Base-by-base conservation (phyloP, 2,888 invertebrate genomes). In the Elysia crispata region DNA sequence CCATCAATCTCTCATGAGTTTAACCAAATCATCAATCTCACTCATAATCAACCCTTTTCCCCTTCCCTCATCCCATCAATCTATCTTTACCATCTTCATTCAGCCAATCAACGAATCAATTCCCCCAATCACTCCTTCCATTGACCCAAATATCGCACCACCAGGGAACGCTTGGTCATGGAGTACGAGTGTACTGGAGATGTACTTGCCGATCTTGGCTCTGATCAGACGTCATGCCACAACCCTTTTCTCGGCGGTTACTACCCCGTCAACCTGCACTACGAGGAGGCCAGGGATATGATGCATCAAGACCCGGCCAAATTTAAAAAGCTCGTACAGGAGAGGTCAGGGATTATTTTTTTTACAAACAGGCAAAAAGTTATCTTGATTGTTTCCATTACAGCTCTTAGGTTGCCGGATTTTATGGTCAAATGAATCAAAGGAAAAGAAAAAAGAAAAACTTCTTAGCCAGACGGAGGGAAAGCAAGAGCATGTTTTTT, bases 221-320 rank as follows among this genome's bases (percentile, higher is more conserved):
- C 94, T 0, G 94, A 94, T 87, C 94, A 94, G 89, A 94, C 94
- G 0, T 94, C 94, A 0, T 94, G 94, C 75, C 94, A 94, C 87
- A 94, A 94, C 86, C 94, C 94, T 0, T 94, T 92, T 88, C 92
- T 92, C 67, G 94, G 94, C 0, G 94, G 94, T 0, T 94, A 94
- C 88, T 94, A 93, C 86, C 94, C 94, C 0, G 94, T 92, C 1
- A 92, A 93, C 85, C 83, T 94, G 23, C 87, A 90, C 0, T 93
- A 93, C 86, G 93, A 94, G 49, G 92, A 94, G 81, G 89, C 94
- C 0, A 90, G 93, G 66, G 82, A 88, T 76, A 88, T 94, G 90
- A 93, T 94, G 93, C 91, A 91, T 20, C 85, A 88, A 30, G 90
- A 94, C 81, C 93, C 94, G 3, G 87, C 87, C 0, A 87, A 91